phyloP scores from a whole-genome alignment of 2,888 invertebrate species.

The Drosophila setosimentum region DNA sequence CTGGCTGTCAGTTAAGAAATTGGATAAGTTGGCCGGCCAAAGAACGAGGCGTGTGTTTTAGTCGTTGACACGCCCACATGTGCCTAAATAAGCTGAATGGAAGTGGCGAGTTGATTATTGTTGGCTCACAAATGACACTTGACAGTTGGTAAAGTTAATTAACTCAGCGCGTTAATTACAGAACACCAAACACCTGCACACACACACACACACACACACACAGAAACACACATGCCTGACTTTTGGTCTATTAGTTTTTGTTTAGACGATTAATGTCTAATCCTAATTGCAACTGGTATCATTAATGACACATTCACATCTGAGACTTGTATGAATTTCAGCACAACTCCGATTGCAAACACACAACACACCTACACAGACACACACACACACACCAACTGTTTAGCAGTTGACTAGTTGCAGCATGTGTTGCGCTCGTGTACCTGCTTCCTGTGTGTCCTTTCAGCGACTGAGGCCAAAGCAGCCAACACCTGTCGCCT shows the following conservation, averaged over 20 bases:
- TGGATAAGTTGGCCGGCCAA: conserved; percentile 31
- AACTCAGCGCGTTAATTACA: conserved; percentile 49
- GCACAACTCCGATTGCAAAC: conserved; percentile 23
- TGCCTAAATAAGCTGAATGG: background rate
- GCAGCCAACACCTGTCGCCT: conserved; percentile 77
- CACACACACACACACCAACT: background rate
- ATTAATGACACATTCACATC: conserved; percentile 7
- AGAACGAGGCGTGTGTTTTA: conserved; percentile 5
- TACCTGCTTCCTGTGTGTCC: conserved; percentile 76
- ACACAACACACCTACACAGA: conserved; percentile 29
- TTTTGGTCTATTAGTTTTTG: conserved; percentile 6
- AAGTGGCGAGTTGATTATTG: conserved; percentile 27
- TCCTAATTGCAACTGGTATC: conserved; percentile 12
- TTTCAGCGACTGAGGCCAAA: conserved; percentile 63
- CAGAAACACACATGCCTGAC: background rate
- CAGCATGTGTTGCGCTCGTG: conserved; percentile 19
- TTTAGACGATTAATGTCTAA: background rate
- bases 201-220: background rate
- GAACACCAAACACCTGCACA: conserved; percentile 3
- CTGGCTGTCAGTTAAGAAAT: conserved; percentile 38
- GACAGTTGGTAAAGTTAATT: conserved; percentile 57
- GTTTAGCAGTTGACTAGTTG: conserved; percentile 1
- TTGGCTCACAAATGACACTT: conserved; percentile 41
- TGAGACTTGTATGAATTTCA: conserved; percentile 15
- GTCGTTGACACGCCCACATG: conserved; percentile 22